Conservation (phyloP, 2,888 invertebrate species). For the Dromius quadrimaculatus region DNA sequence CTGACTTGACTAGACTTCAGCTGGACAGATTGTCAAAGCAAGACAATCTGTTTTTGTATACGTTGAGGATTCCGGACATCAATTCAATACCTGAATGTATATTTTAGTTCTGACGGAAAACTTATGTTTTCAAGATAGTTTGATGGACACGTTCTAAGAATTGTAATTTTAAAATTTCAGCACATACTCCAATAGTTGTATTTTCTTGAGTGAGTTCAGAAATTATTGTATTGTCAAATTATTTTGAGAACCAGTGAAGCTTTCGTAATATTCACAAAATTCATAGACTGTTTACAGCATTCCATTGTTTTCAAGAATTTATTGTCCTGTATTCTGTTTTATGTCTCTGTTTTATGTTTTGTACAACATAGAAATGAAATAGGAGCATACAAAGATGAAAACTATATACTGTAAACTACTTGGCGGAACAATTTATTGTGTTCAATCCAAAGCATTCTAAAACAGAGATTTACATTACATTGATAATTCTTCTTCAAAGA, state of each 20-base stretch:
- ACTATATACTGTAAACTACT: constrained; percentile 6
- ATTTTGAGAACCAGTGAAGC: neutral
- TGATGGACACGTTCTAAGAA: neutral
- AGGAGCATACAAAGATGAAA: neutral
- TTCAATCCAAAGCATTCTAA: neutral
- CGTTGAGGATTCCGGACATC: no score
- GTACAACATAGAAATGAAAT: neutral
- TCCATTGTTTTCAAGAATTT: constrained; percentile 9
- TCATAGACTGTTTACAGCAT: constrained; percentile 13
- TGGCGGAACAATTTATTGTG: neutral
- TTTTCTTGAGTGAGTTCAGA: no score
- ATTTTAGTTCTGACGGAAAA: neutral
- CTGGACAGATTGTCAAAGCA: constrained; percentile 12
- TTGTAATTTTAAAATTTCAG: neutral
- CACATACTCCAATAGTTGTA: no score
- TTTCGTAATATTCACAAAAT: constrained; percentile 2
- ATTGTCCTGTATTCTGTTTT: constrained; percentile 1
- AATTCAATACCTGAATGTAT: no score
- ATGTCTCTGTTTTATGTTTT: constrained; percentile 6
- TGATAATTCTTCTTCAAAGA: neutral
- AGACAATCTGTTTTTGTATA: neutral
- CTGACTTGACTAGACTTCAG: neutral
- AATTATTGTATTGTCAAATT: no score
- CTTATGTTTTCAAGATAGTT: neutral
- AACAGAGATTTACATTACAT: neutral